A percentile compares a stretch with the other conserved stretches of the same genome.
Conservation (phyloP, 2,797 vertebrate genomes). For the Clamator glandarius region DNA sequence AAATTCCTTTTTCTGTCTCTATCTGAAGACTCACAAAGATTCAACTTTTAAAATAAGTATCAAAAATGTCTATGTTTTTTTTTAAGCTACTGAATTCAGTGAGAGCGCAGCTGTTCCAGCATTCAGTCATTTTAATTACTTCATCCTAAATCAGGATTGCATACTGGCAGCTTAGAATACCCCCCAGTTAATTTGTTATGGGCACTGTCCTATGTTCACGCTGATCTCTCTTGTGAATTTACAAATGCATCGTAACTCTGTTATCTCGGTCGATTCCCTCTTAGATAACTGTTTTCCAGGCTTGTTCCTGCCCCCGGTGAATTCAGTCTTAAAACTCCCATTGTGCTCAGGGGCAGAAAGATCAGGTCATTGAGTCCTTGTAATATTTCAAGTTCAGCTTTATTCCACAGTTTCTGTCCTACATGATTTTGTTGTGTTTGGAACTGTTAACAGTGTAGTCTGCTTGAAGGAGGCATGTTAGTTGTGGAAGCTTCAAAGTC, state of each 20-base stretch:
- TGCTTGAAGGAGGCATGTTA: background rate
- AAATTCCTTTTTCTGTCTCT: background rate
- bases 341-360: background rate
- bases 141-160: background rate
- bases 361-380: background rate
- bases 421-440: background rate
- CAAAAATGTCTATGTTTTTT: background rate
- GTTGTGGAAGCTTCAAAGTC: background rate
- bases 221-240: background rate
- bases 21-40: background rate
- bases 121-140: background rate
- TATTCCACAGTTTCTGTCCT: background rate
- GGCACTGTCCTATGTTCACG: conserved; percentile 10
- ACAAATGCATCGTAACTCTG: background rate
- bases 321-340: background rate
- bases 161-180: background rate
- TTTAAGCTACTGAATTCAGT: background rate
- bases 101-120: background rate
- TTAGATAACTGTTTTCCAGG: conserved; percentile 26
- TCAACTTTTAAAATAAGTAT: background rate
- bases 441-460: background rate
- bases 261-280: conserved; percentile 21
- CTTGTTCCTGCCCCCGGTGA: background rate
- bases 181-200: background rate
- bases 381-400: conserved; percentile 32